These are phyloP conservation scores for Protomyctophum bolini DNA, from an alignment of 2,113 vertebrate genomes.

Conservation along the genomic window DNA sequence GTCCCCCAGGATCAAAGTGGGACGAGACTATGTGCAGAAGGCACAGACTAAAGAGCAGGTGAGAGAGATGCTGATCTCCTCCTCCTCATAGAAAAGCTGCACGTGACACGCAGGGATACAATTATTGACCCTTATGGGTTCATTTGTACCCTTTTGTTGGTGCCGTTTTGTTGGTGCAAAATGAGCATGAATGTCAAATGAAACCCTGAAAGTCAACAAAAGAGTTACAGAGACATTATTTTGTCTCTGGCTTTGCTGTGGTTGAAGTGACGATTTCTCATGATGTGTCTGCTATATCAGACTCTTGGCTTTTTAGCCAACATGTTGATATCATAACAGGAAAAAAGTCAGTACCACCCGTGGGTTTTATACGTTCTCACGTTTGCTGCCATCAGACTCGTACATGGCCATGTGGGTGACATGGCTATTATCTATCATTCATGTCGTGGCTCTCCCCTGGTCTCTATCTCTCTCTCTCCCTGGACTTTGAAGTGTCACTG, in stretches of 20 bases:
- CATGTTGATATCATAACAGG: conserved; percentile 11
- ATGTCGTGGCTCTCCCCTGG: neutral
- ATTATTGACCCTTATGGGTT: too few relatives aligned
- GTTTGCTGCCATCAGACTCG: neutral
- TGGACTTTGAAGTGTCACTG: neutral
- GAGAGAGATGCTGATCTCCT: neutral
- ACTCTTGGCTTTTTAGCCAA: neutral
- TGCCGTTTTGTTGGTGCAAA: too few relatives aligned
- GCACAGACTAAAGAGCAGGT: conserved; percentile 94
- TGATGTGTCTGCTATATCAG: conserved; percentile 5
- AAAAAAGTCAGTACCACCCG: too few relatives aligned
- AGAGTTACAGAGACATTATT: too few relatives aligned
- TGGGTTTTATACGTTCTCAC: neutral
- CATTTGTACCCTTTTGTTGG: too few relatives aligned
- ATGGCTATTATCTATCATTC: neutral
- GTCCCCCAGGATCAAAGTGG: conserved; percentile 91
- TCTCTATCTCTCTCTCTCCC: neutral
- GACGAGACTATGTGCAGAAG: conserved; percentile 89
- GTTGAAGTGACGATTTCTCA: neutral
- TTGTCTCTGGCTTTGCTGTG: neutral
- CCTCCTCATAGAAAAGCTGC: too few relatives aligned
- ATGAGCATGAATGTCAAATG: too few relatives aligned
- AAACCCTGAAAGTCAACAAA: too few relatives aligned
- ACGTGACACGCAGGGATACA: too few relatives aligned
- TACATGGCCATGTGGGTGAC: neutral